Conservation (phyloP, 2,113 vertebrate genomes). For the Hemichromis elongatus region DNA sequence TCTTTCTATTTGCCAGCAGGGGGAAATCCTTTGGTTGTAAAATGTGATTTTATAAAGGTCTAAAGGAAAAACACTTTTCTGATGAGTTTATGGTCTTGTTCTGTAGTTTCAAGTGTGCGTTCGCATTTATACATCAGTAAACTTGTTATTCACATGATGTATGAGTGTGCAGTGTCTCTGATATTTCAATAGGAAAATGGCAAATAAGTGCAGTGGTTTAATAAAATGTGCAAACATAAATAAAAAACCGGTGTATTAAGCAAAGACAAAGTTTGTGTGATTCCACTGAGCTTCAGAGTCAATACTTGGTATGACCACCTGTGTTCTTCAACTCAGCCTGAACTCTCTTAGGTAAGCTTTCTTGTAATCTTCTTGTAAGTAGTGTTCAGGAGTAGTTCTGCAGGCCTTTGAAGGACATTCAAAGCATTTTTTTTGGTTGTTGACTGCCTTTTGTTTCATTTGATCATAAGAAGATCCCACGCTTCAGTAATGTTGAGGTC, state of each 20-base stretch:
- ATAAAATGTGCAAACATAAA: not conserved
- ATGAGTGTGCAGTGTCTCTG: not conserved
- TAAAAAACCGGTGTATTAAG: not conserved
- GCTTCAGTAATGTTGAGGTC: not conserved
- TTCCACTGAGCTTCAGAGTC: not conserved
- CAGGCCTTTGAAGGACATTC: not conserved
- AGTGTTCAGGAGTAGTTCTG: not conserved
- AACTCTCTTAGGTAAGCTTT: not conserved
- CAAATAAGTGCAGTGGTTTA: not conserved
- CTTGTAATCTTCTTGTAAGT: not conserved
- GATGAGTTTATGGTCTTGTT: not conserved
- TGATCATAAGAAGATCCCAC: not conserved
- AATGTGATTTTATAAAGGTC: not conserved
- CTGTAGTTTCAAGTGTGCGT: not conserved
- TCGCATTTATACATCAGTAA: not conserved
- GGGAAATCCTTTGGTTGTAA: not conserved
- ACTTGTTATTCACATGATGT: not conserved
- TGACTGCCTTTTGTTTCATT: not conserved
- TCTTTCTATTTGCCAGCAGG: not conserved
- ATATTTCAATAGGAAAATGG: not conserved
- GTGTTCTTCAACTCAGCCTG: not conserved
- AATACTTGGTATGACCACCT: not conserved
- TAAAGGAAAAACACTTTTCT: not conserved
- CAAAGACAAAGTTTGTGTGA: not conserved
- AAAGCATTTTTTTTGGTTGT: not conserved